phyloP scores from a whole-genome alignment of 2,888 invertebrate species.

The Lochmaea capreae region DNA sequence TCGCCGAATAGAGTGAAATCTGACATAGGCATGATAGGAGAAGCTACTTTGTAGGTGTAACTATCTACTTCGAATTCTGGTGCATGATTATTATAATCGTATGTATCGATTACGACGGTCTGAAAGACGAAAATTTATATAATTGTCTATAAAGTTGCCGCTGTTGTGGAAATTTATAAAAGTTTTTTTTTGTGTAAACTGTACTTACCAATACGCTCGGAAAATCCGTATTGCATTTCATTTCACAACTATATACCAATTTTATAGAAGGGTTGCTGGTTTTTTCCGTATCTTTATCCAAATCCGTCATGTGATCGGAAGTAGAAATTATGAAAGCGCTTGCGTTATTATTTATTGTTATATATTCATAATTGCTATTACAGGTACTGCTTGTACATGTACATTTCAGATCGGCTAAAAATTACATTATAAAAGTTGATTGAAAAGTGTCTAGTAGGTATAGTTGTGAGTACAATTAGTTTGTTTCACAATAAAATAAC shows the following conservation, averaged over 20 bases:
- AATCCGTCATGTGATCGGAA: conserved; percentile 4
- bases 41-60: conserved; percentile 65
- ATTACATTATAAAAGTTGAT: not conserved
- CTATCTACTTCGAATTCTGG: conserved; percentile 64
- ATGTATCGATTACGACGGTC: conserved; percentile 63
- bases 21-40: conserved; percentile 66
- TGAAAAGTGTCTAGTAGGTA: too few species aligned
- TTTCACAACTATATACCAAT: conserved; percentile 17
- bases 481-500: too few species aligned
- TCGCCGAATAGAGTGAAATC: conserved; percentile 64
- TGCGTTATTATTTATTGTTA: not conserved
- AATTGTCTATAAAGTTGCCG: too few species aligned
- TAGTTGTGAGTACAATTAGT: too few species aligned
- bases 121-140: conserved; percentile 57
- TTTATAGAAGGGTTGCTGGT: not conserved
- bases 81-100: conserved; percentile 68
- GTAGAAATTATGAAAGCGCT: not conserved
- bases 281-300: conserved; percentile 12
- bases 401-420: conserved; percentile 16
- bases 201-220: conserved; percentile 36
- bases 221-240: conserved; percentile 23
- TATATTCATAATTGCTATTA: not conserved
- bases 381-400: not conserved
- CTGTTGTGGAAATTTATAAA: not conserved
- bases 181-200: not conserved